Conservation (phyloP, 2,113 vertebrate species). For the Drymodes brunneopygia region DNA sequence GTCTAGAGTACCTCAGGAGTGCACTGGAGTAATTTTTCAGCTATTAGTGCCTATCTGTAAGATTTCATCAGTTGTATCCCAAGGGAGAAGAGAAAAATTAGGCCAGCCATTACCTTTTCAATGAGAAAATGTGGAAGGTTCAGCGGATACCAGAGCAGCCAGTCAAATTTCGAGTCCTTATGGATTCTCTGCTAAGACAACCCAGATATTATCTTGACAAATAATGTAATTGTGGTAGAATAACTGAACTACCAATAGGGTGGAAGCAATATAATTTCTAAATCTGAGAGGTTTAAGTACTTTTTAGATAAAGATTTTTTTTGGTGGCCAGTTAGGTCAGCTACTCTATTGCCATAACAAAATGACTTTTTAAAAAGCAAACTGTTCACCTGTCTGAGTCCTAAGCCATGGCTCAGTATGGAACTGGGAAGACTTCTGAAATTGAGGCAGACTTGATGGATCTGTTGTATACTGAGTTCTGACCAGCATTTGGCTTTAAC, state of each 20-base stretch:
- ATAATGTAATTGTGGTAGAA: neutral
- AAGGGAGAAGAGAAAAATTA: neutral
- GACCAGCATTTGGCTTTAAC: neutral
- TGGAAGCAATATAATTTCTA: neutral
- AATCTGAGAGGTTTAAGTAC: neutral
- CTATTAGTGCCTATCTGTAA: neutral
- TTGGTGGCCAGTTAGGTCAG: neutral
- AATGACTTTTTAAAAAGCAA: neutral
- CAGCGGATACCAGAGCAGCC: neutral
- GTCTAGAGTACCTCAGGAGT: neutral
- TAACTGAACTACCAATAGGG: neutral
- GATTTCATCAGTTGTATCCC: neutral
- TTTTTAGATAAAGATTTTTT: neutral
- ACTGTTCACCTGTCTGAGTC: neutral
- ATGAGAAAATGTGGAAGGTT: neutral
- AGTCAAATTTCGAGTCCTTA: neutral
- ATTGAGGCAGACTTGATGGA: neutral
- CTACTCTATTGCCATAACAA: neutral
- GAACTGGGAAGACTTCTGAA: neutral
- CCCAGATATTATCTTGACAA: neutral
- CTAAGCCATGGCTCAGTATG: neutral
- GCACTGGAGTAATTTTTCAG: neutral
- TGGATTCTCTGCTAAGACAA: neutral
- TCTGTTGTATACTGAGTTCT: neutral
- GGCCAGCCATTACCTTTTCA: neutral